phyloP scores from a whole-genome alignment of 2,797 vertebrate genomes.

The Anas flavirostris region DNA sequence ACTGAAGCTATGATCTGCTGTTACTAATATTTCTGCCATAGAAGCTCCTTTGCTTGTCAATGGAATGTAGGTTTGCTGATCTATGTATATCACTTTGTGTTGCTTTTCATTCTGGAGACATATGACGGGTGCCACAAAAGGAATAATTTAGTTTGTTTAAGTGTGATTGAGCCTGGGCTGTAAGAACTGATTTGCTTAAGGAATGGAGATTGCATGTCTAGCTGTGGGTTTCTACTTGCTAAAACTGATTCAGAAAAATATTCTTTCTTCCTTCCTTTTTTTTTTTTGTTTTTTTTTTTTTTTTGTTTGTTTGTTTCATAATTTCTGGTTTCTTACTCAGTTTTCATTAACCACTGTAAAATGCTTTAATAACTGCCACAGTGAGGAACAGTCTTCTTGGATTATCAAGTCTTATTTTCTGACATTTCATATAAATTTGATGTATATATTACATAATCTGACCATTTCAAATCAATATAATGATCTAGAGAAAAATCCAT shows the following conservation, averaged over 20 bases:
- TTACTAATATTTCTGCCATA: slow-evolving; percentile 1
- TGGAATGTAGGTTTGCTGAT: neutral
- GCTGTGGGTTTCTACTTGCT: neutral
- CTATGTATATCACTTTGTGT: neutral
- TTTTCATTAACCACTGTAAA: neutral
- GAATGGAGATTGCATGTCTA: neutral
- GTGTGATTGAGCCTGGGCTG: slow-evolving; percentile 31
- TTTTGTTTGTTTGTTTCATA: neutral
- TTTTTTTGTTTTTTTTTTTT: neutral
- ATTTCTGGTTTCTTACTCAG: neutral
- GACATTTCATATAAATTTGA: neutral
- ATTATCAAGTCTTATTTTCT: neutral
- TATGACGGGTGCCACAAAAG: neutral
- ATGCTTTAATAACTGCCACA: neutral
- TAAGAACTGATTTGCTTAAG: slow-evolving; percentile 9
- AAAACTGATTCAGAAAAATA: neutral
- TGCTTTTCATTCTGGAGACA: neutral
- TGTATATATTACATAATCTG: neutral
- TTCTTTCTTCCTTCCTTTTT: neutral
- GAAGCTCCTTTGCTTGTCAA: slow-evolving; percentile 14
- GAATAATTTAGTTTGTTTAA: neutral
- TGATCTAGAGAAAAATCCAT: neutral
- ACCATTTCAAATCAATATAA: neutral
- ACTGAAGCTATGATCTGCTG: neutral
- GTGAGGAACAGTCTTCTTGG: neutral